These are phyloP conservation scores for Halichoeres trimaculatus DNA, from an alignment of 2,113 vertebrate species.

Conservation along the genomic window DNA sequence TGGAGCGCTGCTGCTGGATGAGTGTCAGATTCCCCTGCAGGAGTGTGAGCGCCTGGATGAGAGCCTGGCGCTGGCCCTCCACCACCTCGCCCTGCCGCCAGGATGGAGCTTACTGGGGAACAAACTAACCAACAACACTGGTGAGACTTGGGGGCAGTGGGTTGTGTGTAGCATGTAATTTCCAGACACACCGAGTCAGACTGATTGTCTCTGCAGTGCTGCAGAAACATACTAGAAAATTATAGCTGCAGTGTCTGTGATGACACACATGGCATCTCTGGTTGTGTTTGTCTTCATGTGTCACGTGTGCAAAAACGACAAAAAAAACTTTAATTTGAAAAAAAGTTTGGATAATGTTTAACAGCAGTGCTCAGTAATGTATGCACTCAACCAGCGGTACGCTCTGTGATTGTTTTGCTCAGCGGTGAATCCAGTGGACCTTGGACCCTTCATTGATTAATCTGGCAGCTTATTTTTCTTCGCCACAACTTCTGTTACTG, in stretches of 20 bases:
- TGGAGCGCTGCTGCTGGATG: conserved; percentile 89
- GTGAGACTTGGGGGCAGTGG: conserved; percentile 59
- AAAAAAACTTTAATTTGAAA: no score
- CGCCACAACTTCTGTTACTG: not conserved
- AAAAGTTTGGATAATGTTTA: not conserved
- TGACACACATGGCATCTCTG: conserved; percentile 6
- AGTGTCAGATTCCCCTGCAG: conserved; percentile 86
- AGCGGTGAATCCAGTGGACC: conserved; percentile 6
- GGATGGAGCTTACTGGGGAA: conserved; percentile 93
- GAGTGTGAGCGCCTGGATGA: conserved; percentile 91
- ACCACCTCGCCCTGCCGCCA: conserved; percentile 88
- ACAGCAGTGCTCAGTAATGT: not conserved
- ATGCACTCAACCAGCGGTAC: not conserved
- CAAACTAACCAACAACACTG: conserved; percentile 62
- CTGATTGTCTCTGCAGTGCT: conserved; percentile 1
- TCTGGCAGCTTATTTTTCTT: conserved; percentile 16
- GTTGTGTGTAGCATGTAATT: conserved; percentile 6
- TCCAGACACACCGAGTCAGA: conserved; percentile 2
- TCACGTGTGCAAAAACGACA: not conserved
- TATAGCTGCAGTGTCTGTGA: conserved; percentile 15
- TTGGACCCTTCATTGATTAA: conserved; percentile 9
- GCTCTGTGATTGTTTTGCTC: no score
- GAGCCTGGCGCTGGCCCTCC: conserved; percentile 90
- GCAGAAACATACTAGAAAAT: conserved; percentile 13
- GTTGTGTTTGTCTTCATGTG: conserved; percentile 9